Percentiles rank a stretch among this genome's conserved stretches.
These are phyloP conservation scores for Meteorus colon DNA, from an alignment of 2,888 invertebrate species.

Conservation along the genomic window DNA sequence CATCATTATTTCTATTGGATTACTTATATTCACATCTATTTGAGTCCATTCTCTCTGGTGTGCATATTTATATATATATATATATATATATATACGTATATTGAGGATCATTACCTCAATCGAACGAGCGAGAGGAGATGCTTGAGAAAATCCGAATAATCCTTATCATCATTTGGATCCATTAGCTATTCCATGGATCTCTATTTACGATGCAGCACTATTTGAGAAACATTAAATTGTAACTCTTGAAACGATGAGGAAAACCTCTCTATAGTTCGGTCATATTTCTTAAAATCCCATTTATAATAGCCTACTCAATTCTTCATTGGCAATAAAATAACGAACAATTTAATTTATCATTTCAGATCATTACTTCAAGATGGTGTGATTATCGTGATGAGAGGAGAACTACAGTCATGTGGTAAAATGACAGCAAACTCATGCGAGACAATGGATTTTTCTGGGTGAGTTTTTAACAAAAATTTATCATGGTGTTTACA, in stretches of 20 bases:
- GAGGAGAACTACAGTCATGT: too few relatives aligned
- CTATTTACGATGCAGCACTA: slow-evolving; percentile 47
- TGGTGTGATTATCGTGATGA: background rate
- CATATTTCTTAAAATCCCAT: background rate
- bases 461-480: too few relatives aligned
- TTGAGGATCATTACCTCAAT: slow-evolving; percentile 27
- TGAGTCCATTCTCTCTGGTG: background rate
- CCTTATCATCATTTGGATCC: slow-evolving; percentile 44
- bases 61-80: background rate
- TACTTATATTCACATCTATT: slow-evolving; percentile 29
- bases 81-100: background rate
- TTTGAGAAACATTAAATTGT: slow-evolving; percentile 47
- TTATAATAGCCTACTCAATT: background rate
- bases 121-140: slow-evolving; percentile 33
- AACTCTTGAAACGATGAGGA: slow-evolving; percentile 40
- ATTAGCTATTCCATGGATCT: slow-evolving; percentile 44
- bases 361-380: background rate
- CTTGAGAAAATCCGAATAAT: slow-evolving; percentile 43
- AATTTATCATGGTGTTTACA: too few relatives aligned
- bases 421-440: too few relatives aligned
- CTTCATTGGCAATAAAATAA: background rate
- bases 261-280: slow-evolving; percentile 1
- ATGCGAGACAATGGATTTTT: too few relatives aligned
- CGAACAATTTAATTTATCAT: background rate
- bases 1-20: slow-evolving; percentile 34